Evolutionary conservation across 2,113 vertebrate genomes (phyloP).

Genomic region (Anser cygnoides): DNA sequence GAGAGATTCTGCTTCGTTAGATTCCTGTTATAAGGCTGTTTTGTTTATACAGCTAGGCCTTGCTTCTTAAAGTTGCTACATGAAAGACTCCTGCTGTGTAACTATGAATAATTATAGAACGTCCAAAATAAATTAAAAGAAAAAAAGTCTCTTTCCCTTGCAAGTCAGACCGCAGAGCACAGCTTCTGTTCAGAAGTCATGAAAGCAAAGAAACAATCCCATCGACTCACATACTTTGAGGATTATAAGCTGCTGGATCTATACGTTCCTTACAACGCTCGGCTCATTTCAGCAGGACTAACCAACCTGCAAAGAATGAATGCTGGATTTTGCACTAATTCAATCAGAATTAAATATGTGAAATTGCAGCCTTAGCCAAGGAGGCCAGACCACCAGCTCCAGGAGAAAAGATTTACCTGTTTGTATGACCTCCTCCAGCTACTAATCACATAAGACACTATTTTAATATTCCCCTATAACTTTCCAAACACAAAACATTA

Average conservation of each 20-base stretch:
- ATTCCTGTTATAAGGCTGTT: background rate
- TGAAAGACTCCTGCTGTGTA: background rate
- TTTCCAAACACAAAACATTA: background rate
- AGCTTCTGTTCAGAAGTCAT: accelerated
- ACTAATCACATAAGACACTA: background rate
- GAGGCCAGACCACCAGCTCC: background rate
- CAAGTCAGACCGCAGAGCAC: accelerated
- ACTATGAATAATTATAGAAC: background rate
- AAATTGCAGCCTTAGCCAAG: background rate
- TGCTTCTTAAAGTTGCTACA: background rate
- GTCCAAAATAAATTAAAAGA: background rate
- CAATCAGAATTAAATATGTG: background rate
- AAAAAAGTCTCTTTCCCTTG: background rate
- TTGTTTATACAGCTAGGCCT: background rate
- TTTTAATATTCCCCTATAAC: background rate
- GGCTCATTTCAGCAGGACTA: background rate
- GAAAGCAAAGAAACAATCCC: background rate
- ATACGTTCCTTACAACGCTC: background rate
- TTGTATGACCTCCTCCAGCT: background rate
- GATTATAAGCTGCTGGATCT: background rate
- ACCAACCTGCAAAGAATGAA: background rate
- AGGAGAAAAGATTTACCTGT: background rate
- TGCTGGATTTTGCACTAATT: background rate
- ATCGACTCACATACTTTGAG: background rate
- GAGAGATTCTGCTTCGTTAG: background rate